Percentiles rank a stretch among this genome's conserved stretches.
Evolutionary conservation across 2,888 invertebrate genomes (phyloP).

Genomic region (Thymelicus sylvestris): DNA sequence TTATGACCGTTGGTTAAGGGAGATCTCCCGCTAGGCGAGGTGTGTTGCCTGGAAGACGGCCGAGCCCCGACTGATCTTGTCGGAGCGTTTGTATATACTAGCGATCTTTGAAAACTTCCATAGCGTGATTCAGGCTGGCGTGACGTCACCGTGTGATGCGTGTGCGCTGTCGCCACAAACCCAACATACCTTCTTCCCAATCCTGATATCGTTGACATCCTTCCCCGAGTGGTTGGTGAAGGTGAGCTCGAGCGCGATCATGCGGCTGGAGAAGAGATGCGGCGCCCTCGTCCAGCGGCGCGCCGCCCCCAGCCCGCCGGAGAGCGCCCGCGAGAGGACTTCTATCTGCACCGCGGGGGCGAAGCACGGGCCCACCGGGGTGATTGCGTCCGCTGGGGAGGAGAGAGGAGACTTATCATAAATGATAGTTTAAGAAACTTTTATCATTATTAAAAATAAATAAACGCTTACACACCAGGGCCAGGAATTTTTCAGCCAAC

Average conservation of each 20-base stretch:
- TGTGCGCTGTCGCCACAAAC: no score
- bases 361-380: conserved; percentile 85
- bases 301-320: conserved; percentile 87
- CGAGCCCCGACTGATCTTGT: no score
- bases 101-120: no score
- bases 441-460: no score
- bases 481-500: no score
- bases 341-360: conserved; percentile 85
- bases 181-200: conserved; percentile 88
- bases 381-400: conserved; percentile 65
- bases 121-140: no score
- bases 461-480: no score
- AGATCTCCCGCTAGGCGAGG: no score
- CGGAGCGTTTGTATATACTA: no score
- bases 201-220: conserved; percentile 87
- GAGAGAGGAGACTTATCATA: neutral
- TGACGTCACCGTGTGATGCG: no score
- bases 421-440: neutral
- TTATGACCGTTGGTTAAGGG: no score
- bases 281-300: conserved; percentile 90
- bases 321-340: conserved; percentile 89
- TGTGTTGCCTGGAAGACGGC: no score
- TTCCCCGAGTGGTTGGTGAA: conserved; percentile 89
- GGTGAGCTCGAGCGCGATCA: conserved; percentile 92
- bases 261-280: conserved; percentile 91